Evolutionary conservation across 1,140 invertebrate species (phyloP), one percentile per base, ranked within the genome.

Genomic region (Linepithema humile): DNA sequence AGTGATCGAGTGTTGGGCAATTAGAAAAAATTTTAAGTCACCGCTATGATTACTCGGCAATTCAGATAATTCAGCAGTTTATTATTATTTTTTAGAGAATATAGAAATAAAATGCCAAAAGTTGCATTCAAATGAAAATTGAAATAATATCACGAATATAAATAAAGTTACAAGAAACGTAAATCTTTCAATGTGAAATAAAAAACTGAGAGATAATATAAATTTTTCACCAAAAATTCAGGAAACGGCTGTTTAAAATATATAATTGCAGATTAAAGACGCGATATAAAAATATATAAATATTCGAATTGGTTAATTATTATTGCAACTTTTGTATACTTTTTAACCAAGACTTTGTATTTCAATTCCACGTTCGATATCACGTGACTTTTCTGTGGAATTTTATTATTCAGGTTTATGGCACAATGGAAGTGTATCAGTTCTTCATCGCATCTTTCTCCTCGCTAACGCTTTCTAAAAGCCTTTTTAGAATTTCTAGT

Each of bases 371-470:
- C n/a, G 35, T 10, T 77, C n/a, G 40, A 77, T 67, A 50, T 65
- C 38, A 65, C 60, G 15, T 35, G 43, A 35, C 40, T 35, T 26
- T 32, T 26, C 60, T 29, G 17, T 77, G n/a, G 40, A 50, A 1
- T 77, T 64, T 77, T 43, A 65, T 38, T 77, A 50, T 77, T 53
- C 60, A 29, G 32, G 67, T 77, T 67, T 77, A 67, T 67, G 29
- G 9, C 48, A 53, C 23, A 53, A 70, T 55, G 35, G 26, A 55
- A 32, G 64, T 35, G 32, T 75, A 59, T n/a, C 48, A 69, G 35
- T 65, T 77, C 32, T 50, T 75, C 57, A 50, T 26, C 43, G 74
- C 10, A 53, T 65, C 20, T 48, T 15, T n/a, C n/a, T n/a, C n/a
- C 12, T 60, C 20, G 55, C 5, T n/a, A 40, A 10, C 38, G 40